phyloP scores from a whole-genome alignment of 2,888 invertebrate species.

The Poecilobothrus nobilitatus region DNA sequence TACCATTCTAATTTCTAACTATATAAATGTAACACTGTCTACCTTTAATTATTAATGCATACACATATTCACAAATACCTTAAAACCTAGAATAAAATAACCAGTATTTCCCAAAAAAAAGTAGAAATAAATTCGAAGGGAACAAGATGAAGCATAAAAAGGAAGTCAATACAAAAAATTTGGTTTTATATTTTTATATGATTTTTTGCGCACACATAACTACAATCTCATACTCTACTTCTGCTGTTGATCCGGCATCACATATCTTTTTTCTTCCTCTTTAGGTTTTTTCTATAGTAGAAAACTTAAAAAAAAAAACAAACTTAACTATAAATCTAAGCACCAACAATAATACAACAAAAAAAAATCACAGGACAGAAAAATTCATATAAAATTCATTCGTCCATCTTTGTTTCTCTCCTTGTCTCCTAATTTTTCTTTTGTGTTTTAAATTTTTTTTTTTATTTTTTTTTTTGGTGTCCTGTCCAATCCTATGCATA shows the following conservation, averaged over 20 bases:
- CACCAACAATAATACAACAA: background rate
- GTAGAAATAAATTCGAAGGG: background rate
- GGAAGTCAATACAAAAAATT: background rate
- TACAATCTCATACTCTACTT: background rate
- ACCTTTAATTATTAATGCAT: too few species aligned
- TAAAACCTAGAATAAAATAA: background rate
- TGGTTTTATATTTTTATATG: too few species aligned
- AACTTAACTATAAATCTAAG: background rate
- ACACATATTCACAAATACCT: background rate
- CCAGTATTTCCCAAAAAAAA: background rate
- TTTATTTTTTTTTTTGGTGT: too few species aligned
- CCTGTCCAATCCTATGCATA: too few species aligned
- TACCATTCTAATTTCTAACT: too few species aligned
- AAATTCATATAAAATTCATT: background rate
- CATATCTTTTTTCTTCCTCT: background rate
- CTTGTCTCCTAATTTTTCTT: too few species aligned
- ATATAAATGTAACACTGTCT: too few species aligned
- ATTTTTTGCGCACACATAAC: background rate
- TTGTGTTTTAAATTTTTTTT: background rate
- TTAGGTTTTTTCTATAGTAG: background rate
- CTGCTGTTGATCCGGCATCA: background rate
- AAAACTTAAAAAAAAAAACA: background rate
- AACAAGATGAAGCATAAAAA: background rate
- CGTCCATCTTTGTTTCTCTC: background rate
- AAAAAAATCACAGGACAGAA: background rate